Evolutionary conservation across 2,113 vertebrate genomes (phyloP).

Genomic region (Lasiurus borealis): DNA sequence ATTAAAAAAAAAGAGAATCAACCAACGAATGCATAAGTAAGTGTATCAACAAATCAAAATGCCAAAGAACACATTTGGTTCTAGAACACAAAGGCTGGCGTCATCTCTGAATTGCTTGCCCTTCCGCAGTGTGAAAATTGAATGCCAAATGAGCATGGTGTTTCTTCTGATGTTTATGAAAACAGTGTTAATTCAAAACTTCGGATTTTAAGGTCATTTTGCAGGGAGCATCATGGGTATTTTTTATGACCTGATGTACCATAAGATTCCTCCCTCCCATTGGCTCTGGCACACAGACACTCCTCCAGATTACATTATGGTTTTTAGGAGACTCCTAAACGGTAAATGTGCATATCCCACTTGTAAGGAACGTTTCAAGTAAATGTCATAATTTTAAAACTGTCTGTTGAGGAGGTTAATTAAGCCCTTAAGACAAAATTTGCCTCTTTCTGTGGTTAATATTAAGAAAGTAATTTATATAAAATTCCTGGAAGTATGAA

Average conservation of each 20-base stretch:
- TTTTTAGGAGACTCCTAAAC: neutral
- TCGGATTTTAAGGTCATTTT: neutral
- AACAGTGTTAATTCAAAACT: neutral
- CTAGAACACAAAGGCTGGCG: neutral
- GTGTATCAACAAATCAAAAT: neutral
- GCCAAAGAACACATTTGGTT: neutral
- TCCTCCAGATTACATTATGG: neutral
- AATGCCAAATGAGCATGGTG: neutral
- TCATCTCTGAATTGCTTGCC: neutral
- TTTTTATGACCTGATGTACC: neutral
- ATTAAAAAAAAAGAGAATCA: no score
- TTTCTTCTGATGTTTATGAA: slow-evolving; percentile 1
- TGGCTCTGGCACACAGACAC: neutral
- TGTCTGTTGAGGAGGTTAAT: neutral
- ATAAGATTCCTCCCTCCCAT: neutral
- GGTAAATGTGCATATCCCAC: neutral
- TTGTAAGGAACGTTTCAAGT: neutral
- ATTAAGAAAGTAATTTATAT: neutral
- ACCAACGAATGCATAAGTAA: no score
- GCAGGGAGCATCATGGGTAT: neutral
- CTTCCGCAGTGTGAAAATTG: neutral
- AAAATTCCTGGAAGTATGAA: neutral
- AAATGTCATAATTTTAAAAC: slow-evolving; percentile 21
- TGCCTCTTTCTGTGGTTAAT: neutral
- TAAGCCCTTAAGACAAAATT: neutral